Conservation (phyloP, 92 coral and sea anemone genomes). For the Phenganax subtilis region DNA sequence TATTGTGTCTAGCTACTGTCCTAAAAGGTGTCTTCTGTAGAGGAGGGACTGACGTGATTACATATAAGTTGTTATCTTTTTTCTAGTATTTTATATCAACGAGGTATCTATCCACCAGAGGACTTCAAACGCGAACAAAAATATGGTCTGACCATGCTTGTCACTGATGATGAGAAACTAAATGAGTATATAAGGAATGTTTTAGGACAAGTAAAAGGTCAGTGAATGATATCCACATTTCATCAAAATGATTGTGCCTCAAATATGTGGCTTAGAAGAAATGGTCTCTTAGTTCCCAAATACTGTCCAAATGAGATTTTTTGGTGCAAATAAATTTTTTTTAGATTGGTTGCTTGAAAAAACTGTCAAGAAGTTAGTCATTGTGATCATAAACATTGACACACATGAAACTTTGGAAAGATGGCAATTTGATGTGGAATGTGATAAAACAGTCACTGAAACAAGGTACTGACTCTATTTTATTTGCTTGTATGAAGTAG, state of each 20-base stretch:
- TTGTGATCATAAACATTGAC: conserved; percentile 71
- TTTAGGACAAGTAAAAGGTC: conserved; percentile 78
- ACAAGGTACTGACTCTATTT: not conserved
- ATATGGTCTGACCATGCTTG: conserved; percentile 80
- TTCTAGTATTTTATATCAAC: conserved; percentile 78
- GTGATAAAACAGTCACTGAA: conserved; percentile 61
- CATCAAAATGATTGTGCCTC: not conserved
- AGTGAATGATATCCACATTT: not conserved
- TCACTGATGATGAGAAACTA: conserved; percentile 65
- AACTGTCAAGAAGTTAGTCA: conserved; percentile 80
- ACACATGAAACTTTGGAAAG: conserved; percentile 78
- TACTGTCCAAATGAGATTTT: no score
- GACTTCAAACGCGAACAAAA: conserved; percentile 75
- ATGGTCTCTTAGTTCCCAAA: no score
- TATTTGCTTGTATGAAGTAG: no score
- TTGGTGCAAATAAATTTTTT: not conserved
- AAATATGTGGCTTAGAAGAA: no score
- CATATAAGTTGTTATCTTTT: not conserved
- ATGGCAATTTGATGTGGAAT: conserved; percentile 95
- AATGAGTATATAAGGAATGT: conserved; percentile 78
- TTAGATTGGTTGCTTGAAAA: conserved; percentile 81
- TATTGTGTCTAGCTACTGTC: not conserved
- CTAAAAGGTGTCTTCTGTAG: not conserved
- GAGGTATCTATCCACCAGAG: conserved; percentile 88
- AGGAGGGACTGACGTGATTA: not conserved